Evolutionary conservation across 1,140 invertebrate species (phyloP).

Genomic region (Nautilus pompilius): DNA sequence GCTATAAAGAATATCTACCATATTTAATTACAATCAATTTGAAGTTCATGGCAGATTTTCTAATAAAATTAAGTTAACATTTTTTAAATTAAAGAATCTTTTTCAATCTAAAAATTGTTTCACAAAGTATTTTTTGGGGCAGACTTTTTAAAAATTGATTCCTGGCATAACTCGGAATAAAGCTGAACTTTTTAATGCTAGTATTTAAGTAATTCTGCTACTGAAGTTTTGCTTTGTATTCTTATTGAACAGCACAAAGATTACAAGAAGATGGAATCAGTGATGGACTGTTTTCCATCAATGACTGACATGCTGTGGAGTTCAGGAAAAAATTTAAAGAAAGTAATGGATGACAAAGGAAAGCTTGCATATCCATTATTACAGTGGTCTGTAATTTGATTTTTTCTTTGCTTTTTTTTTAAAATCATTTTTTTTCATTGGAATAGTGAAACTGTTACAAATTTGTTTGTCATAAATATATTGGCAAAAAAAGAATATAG

Average conservation of each 20-base stretch:
- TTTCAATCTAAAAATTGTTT: no score
- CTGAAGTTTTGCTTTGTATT: no score
- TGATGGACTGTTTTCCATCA: conserved; percentile 20
- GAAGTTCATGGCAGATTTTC: neutral
- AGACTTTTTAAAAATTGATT: no score
- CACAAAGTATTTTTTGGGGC: no score
- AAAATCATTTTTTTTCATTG: no score
- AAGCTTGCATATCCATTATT: conserved; percentile 36
- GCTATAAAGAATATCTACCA: conserved; percentile 1
- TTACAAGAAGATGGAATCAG: conserved; percentile 18
- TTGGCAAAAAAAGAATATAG: no score
- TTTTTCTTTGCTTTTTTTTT: no score
- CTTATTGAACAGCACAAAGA: conserved; percentile 34
- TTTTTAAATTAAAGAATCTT: neutral
- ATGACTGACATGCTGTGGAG: conserved; percentile 24
- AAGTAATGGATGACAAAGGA: conserved; percentile 20
- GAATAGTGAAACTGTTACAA: no score
- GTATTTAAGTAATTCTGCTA: no score
- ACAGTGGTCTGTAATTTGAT: conserved; percentile 30
- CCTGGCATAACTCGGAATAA: no score
- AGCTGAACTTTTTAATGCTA: no score
- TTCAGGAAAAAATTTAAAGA: conserved; percentile 17
- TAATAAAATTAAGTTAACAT: neutral
- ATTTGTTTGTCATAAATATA: no score
- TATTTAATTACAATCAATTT: neutral